phyloP scores from a whole-genome alignment of 2,113 vertebrate genomes.

The Odocoileus virginianus region DNA sequence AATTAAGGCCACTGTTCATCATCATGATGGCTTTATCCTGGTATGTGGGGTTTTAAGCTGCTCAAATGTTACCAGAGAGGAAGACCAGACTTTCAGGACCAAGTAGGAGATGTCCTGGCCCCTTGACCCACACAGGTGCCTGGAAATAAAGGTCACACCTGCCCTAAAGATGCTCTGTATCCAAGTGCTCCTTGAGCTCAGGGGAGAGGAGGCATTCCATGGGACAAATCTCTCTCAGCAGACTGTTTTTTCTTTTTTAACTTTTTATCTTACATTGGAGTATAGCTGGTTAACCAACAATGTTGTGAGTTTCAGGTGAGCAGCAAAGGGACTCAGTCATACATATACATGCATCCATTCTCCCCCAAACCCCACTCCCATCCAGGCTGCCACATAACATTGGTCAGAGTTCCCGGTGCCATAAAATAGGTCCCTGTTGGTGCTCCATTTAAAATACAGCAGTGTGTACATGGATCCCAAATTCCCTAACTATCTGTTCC shows the following conservation, averaged over 20 bases:
- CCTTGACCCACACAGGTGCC: neutral
- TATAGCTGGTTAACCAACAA: neutral
- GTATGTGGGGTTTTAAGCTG: neutral
- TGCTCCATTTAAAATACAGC: neutral
- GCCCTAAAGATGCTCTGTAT: rapidly evolving
- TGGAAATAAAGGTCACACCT: neutral
- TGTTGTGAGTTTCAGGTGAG: neutral
- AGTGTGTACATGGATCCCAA: neutral
- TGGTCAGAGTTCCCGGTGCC: neutral
- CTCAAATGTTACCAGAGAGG: conserved; percentile 35
- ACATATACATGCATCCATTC: neutral
- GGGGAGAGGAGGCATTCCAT: neutral
- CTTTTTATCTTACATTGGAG: neutral
- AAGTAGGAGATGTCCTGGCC: neutral
- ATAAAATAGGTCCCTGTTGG: neutral
- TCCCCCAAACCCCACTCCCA: neutral
- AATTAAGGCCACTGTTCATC: conserved; percentile 70
- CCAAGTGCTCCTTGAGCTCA: neutral
- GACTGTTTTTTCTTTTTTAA: neutral
- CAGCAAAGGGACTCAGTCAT: neutral
- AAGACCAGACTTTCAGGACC: neutral
- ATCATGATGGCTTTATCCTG: conserved; percentile 38
- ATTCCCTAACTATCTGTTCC: neutral
- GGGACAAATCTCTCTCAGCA: neutral
- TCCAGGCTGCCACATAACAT: neutral